Base-by-base conservation (phyloP, 2,888 invertebrate genomes). In the Thelaira solivaga region DNA sequence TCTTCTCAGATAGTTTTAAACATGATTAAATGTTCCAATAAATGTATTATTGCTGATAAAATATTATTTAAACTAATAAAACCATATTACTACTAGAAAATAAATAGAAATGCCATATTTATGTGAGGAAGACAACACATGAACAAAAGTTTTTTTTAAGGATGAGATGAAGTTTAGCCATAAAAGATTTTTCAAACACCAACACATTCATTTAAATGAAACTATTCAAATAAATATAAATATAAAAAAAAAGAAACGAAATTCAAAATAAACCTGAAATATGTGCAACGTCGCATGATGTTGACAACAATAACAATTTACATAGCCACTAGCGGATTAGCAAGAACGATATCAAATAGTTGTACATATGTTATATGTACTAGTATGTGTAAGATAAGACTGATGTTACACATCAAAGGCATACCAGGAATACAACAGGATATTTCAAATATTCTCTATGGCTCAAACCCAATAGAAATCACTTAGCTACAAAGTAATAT, bases 201-300 rank as follows among this genome's bases (percentile, higher is more conserved):
- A 34, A 31, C n/a, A n/a, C n/a, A n/a, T 34, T 10, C 4, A 7
- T 47, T 47, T 41, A 31, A 43, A 43, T 24, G 43, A 20, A 26
- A 26, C 29, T n/a, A 51, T 20, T 10, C 16, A 41, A 51, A 39
- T 10, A 10, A 51, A 39, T 10, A 10, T 4, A 31, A 31, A 31
- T n/a, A 22, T 39, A 1, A 29, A 20, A 8, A 24, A 34, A 51
- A 69, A 76, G n/a, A 77, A 76, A 74, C 80, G 78, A 76, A 80
- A n/a, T n/a, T n/a, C n/a, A n/a, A 6, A 24, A 18, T 43, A 43
- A 43, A 59, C 16, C 82, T 81, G 76, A 84, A 83, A 84, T 83
- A 82, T 84, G 84, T 85, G 85, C 83, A 84, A 83, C 80, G 84
- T 81, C 82, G 82, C 78, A 57, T 59, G 59, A 76, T 72, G 80